Base-by-base conservation (phyloP, 2,797 vertebrate genomes). In the Oreochromis grahami region DNA sequence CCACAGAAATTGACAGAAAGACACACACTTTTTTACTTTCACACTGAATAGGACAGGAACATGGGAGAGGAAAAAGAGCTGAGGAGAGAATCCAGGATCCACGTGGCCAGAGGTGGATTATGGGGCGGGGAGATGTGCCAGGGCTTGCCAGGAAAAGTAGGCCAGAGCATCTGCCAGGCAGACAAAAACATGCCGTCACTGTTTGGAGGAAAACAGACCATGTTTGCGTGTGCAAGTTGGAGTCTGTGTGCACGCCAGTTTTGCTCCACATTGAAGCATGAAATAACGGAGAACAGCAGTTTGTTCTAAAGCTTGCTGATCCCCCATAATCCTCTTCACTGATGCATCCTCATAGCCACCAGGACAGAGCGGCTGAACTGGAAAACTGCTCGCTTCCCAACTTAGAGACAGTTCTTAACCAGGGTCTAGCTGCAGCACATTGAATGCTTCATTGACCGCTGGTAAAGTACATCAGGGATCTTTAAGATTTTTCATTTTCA, bases 81-180 rank as follows among this genome's bases (percentile, higher is more conserved):
- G 77, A 76, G 55, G 55, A 82, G 78, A 88, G 72, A 79, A 65
- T 78, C 74, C 79, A 85, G 77, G 72, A 85, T 88, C 87, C 84
- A 93, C 84, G 86, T 95, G 91, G 92, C 90, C 82, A 86, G 83
- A 89, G 85, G 79, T 85, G 90, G 88, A 93, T 93, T 86, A 84
- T 87, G 87, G 88, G 85, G 50, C 78, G 82, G 88, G 86, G 85
- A 88, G 86, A 36, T 63, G 80, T 70, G 92, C 93, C 93, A 95
- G 87, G 77, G 77, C 82, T 87, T 55, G 52, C 79, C 68, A 63
- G 83, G 56, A 84, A 93, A 96, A 96, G 92, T 95, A 95, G 96
- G 95, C 80, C 95, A 95, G 79, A 9, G 77, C 87, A 91, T 88
- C 82, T 86, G 92, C 90, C 90, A 79, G 43, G 72, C 89, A 91